Percentiles rank a stretch among this genome's conserved stretches.
These are phyloP conservation scores for Corynorhinus townsendii DNA, from an alignment of 2,113 vertebrate species.

Conservation along the genomic window DNA sequence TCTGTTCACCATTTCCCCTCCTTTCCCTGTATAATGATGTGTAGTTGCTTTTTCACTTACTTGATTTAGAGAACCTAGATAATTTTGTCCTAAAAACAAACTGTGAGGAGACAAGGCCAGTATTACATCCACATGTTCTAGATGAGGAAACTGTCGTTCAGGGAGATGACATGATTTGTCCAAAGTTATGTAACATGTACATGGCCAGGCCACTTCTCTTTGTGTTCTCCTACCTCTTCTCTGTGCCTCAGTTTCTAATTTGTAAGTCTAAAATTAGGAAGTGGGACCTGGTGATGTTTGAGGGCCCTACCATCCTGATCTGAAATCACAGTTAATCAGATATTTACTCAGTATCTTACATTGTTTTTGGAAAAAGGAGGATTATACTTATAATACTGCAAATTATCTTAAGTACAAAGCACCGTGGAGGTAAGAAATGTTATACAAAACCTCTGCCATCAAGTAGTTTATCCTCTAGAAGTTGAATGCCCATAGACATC, in stretches of 20 bases:
- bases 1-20: not conserved
- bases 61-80: not conserved
- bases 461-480: not conserved
- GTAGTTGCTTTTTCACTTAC: not conserved
- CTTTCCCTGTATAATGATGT: not conserved
- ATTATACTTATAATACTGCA: not conserved
- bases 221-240: not conserved
- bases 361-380: not conserved
- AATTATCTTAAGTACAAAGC: not conserved
- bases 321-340: not conserved
- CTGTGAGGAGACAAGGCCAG: not conserved
- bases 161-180: not conserved
- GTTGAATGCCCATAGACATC: not conserved
- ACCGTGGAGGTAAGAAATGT: not conserved
- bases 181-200: not conserved
- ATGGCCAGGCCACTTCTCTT: not conserved
- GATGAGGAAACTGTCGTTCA: not conserved
- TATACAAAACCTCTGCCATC: not conserved
- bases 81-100: slow-evolving; percentile 7
- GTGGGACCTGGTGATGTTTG: not conserved
- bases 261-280: not conserved
- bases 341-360: slow-evolving; percentile 17
- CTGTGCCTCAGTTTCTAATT: not conserved
- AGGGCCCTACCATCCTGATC: not conserved
- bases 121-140: not conserved